phyloP scores from a whole-genome alignment of 2,113 vertebrate genomes.

The Alosa alosa region DNA sequence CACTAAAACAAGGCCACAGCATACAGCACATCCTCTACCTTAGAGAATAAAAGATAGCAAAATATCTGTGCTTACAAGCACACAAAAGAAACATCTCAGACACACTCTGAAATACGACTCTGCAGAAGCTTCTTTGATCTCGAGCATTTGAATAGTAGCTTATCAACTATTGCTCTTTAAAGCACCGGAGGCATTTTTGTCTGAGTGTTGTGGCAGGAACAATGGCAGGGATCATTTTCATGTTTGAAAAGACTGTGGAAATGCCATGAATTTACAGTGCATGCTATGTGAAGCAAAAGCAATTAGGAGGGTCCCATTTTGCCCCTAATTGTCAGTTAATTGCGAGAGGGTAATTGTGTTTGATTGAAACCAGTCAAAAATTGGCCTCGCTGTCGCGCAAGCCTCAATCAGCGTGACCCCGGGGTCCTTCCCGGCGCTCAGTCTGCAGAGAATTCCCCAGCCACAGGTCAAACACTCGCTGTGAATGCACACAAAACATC shows the following conservation, averaged over 20 bases:
- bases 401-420: background rate
- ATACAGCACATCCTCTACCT: background rate
- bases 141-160: background rate
- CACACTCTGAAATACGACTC: background rate
- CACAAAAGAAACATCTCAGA: background rate
- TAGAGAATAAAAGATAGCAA: background rate
- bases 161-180: background rate
- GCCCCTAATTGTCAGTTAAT: background rate
- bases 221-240: background rate
- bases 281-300: background rate
- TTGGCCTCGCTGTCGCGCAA: background rate
- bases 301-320: background rate
- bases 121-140: background rate
- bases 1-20: background rate
- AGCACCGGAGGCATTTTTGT: background rate
- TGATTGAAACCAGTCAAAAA: background rate
- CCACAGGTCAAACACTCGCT: background rate
- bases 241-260: background rate
- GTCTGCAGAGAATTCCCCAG: background rate
- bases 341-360: constrained; percentile 4
- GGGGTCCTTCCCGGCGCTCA: background rate
- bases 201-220: background rate
- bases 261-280: background rate
- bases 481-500: constrained; percentile 19
- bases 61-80: background rate